Evolutionary conservation across 2,113 vertebrate genomes (phyloP).

Genomic region (Malurus melanocephalus): DNA sequence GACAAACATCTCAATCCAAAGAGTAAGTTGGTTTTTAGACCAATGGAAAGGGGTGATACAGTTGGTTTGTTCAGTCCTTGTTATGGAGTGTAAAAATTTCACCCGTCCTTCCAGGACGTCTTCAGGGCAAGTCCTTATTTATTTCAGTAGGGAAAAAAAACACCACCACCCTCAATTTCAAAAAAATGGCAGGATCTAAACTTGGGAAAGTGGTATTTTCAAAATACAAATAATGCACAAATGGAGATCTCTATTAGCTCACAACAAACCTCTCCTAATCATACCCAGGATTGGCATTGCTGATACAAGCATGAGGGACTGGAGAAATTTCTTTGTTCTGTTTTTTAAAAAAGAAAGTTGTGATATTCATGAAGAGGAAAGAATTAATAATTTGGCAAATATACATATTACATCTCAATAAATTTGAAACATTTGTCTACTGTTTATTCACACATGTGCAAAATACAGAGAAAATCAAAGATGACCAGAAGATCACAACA

Average conservation of each 20-base stretch:
- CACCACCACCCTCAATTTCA: not conserved
- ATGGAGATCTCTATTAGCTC: not conserved
- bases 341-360: not conserved
- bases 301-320: not conserved
- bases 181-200: not conserved
- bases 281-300: not conserved
- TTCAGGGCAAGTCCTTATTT: not conserved
- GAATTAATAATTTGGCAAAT: not conserved
- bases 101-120: not conserved
- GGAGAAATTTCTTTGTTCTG: not conserved
- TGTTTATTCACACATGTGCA: not conserved
- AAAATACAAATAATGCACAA: not conserved
- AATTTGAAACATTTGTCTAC: not conserved
- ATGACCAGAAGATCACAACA: not conserved
- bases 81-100: not conserved
- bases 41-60: not conserved
- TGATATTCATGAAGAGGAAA: not conserved
- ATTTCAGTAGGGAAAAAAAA: not conserved
- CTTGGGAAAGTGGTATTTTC: not conserved
- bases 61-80: not conserved
- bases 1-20: not conserved
- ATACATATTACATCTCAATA: not conserved
- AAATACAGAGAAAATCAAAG: not conserved
- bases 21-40: not conserved
- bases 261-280: not conserved